Evolutionary conservation across 2,113 vertebrate species (phyloP).

Genomic region (Nyctibius bracteatus): DNA sequence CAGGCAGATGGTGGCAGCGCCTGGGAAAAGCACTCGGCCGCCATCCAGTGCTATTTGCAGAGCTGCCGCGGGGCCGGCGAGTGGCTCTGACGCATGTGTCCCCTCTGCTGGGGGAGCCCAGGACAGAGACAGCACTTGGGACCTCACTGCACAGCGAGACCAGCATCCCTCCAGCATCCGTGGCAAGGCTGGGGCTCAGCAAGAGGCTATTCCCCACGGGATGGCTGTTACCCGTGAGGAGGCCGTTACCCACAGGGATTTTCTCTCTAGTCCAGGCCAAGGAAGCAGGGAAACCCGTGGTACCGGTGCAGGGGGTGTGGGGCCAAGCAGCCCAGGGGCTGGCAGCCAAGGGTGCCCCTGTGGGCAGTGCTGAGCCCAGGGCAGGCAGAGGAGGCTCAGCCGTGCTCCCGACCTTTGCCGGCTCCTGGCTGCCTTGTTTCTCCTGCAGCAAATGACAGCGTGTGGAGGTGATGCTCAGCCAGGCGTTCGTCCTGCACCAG

Average conservation of each 20-base stretch:
- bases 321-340: background rate
- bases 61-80: fast-evolving
- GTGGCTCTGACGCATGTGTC: background rate
- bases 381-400: background rate
- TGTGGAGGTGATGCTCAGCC: background rate
- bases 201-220: background rate
- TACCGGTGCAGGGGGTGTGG: fast-evolving
- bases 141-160: background rate
- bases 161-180: fast-evolving
- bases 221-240: background rate
- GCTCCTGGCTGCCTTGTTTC: fast-evolving
- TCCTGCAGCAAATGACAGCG: fast-evolving
- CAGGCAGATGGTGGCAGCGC: background rate
- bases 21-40: background rate
- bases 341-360: background rate
- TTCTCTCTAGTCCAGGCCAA: background rate
- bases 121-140: background rate
- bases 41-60: background rate
- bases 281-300: background rate
- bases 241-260: background rate
- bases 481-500: background rate
- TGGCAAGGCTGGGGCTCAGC: background rate
- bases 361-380: fast-evolving
- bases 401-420: fast-evolving
- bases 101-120: background rate